A percentile compares a stretch with the other conserved stretches of the same genome.
Conservation (phyloP, 2,113 vertebrate species). For the Passer montanus region DNA sequence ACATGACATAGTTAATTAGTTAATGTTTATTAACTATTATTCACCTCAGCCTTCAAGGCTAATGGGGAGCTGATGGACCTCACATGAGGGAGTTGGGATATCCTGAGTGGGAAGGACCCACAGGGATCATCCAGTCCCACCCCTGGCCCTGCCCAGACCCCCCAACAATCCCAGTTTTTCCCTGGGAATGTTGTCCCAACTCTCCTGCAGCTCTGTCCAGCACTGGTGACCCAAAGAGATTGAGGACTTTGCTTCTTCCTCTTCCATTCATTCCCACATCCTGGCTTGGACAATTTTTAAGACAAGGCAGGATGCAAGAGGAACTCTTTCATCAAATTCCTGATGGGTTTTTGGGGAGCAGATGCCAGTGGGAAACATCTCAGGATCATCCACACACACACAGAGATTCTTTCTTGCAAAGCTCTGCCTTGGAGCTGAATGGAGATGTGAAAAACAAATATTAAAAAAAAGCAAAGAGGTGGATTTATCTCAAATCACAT, state of each 20-base stretch:
- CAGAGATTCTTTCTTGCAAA: neutral
- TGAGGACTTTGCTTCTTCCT: neutral
- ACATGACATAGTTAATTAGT: neutral
- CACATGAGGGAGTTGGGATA: neutral
- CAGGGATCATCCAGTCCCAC: neutral
- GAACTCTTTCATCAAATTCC: neutral
- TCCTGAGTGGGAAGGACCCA: neutral
- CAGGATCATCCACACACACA: neutral
- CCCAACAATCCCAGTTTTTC: neutral
- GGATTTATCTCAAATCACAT: neutral
- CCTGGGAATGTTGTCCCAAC: neutral
- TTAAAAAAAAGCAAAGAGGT: neutral
- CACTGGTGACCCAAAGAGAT: neutral
- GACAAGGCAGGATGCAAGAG: neutral
- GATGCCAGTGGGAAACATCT: neutral
- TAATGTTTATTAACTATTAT: neutral
- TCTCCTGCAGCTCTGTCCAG: neutral
- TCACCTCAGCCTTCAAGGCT: neutral
- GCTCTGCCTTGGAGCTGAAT: neutral
- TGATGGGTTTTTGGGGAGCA: neutral
- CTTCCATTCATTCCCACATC: neutral
- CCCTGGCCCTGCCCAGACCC: neutral
- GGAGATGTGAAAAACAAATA: neutral
- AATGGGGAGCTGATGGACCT: neutral
- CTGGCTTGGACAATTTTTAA: neutral